These are phyloP conservation scores for Augiades crinisus DNA, from an alignment of 2,888 invertebrate genomes.

Conservation along the genomic window DNA sequence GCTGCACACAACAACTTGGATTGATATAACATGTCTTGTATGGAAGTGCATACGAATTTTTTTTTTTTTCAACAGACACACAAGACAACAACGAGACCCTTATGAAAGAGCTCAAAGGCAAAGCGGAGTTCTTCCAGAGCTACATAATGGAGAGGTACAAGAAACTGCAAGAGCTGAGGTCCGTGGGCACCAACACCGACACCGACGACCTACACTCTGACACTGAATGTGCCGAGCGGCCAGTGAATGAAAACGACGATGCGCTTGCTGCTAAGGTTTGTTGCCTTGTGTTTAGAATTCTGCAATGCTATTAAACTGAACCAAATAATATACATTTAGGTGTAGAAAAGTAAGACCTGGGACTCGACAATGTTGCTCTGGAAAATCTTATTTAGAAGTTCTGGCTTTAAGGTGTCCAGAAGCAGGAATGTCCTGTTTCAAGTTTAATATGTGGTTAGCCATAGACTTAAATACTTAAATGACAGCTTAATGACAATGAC, in stretches of 20 bases:
- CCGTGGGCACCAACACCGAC: conserved; percentile 57
- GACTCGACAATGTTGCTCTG: too few relatives aligned
- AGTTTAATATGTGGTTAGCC: too few relatives aligned
- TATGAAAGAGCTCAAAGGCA: conserved; percentile 81
- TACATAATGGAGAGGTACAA: conserved; percentile 81
- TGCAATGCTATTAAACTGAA: too few relatives aligned
- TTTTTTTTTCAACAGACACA: conserved; percentile 46
- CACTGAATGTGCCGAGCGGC: not conserved
- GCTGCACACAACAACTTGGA: too few relatives aligned
- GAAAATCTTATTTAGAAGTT: too few relatives aligned
- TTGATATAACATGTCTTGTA: too few relatives aligned
- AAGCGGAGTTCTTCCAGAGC: conserved; percentile 84
- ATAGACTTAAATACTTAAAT: too few relatives aligned
- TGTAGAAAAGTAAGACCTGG: too few relatives aligned
- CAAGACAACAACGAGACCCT: conserved; percentile 81
- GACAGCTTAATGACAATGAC: too few relatives aligned
- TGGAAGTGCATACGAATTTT: not conserved
- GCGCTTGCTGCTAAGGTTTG: conserved; percentile 52
- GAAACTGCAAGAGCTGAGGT: conserved; percentile 53
- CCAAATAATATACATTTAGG: too few relatives aligned
- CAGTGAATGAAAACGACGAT: conserved; percentile 48
- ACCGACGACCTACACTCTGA: conserved; percentile 37
- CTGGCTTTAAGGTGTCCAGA: too few relatives aligned
- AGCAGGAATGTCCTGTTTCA: too few relatives aligned
- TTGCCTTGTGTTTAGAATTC: not conserved